phyloP scores from a whole-genome alignment of 2,888 invertebrate genomes.

The Drosophila paramelanica region DNA sequence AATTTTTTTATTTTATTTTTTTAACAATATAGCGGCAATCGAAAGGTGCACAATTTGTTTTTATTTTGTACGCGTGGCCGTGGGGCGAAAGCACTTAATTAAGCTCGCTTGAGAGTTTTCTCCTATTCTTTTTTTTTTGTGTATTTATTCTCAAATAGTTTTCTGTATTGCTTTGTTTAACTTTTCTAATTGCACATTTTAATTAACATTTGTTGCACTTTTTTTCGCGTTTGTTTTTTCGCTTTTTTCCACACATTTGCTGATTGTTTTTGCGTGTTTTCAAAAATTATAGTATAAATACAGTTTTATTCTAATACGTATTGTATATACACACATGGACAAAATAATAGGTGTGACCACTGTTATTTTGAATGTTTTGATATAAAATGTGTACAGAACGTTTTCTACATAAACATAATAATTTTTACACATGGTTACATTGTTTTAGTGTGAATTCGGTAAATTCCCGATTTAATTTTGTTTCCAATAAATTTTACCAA shows the following conservation, averaged over 20 bases:
- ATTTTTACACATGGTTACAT: too few relatives aligned
- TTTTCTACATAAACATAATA: too few relatives aligned
- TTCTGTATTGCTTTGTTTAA: constrained; percentile 51
- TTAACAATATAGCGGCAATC: constrained; percentile 19
- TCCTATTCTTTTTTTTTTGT: constrained; percentile 6
- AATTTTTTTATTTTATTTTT: constrained; percentile 10
- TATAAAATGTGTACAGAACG: too few relatives aligned
- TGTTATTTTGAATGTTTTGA: too few relatives aligned
- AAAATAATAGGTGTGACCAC: too few relatives aligned
- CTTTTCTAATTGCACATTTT: constrained; percentile 73
- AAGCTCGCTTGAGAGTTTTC: constrained; percentile 41
- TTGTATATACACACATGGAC: too few relatives aligned
- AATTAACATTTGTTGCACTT: constrained; percentile 67
- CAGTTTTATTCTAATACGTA: constrained; percentile 17
- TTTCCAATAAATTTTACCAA: too few relatives aligned
- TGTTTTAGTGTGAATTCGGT: too few relatives aligned
- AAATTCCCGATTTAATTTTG: too few relatives aligned
- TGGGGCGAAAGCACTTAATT: constrained; percentile 40
- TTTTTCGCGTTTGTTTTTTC: constrained; percentile 4
- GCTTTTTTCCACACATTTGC: constrained; percentile 26
- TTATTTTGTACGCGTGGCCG: constrained; percentile 17
- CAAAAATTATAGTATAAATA: constrained; percentile 32
- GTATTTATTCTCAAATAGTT: constrained; percentile 23
- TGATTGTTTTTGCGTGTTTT: constrained; percentile 63
- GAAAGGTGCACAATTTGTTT: constrained; percentile 17